A percentile compares a stretch with the other conserved stretches of the same genome.
These are phyloP conservation scores for Diplolepis rosae DNA, from an alignment of 2,888 invertebrate species.

Conservation along the genomic window DNA sequence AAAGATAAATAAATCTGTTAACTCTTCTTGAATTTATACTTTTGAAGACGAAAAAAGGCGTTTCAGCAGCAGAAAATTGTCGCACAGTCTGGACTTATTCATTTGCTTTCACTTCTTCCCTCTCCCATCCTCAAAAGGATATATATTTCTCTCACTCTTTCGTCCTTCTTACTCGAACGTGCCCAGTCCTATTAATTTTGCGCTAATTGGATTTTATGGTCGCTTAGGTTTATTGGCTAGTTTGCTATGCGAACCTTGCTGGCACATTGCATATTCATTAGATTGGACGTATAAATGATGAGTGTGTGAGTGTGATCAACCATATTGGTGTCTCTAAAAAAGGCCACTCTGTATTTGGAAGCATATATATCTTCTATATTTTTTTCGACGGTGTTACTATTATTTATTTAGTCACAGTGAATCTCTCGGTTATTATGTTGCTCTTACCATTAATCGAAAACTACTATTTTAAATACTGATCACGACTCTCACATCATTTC, in stretches of 20 bases:
- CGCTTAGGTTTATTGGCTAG: constrained; percentile 67
- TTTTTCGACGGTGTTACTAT: constrained; percentile 23
- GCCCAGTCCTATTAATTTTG: constrained; percentile 63
- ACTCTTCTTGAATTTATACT: neutral
- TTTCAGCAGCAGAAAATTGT: constrained; percentile 22
- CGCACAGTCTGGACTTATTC: constrained; percentile 5
- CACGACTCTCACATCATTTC: no score
- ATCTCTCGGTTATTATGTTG: neutral
- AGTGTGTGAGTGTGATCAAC: constrained; percentile 30
- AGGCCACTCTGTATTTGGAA: constrained; percentile 12
- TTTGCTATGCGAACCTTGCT: constrained; percentile 47
- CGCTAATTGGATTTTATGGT: constrained; percentile 71
- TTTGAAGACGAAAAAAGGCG: constrained; percentile 23
- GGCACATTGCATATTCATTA: constrained; percentile 66
- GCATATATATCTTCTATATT: constrained; percentile 8
- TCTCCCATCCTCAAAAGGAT: neutral
- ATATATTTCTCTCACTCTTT: constrained; percentile 13
- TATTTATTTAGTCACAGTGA: constrained; percentile 3
- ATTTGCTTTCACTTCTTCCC: constrained; percentile 27
- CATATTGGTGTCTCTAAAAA: constrained; percentile 19
- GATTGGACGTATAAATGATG: constrained; percentile 37
- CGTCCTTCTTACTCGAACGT: constrained; percentile 20
- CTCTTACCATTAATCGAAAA: no score
- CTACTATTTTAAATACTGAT: no score
- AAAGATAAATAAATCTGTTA: constrained; percentile 11